Evolutionary conservation across 1,140 invertebrate species (phyloP).

Genomic region (Conus ventricosus): DNA sequence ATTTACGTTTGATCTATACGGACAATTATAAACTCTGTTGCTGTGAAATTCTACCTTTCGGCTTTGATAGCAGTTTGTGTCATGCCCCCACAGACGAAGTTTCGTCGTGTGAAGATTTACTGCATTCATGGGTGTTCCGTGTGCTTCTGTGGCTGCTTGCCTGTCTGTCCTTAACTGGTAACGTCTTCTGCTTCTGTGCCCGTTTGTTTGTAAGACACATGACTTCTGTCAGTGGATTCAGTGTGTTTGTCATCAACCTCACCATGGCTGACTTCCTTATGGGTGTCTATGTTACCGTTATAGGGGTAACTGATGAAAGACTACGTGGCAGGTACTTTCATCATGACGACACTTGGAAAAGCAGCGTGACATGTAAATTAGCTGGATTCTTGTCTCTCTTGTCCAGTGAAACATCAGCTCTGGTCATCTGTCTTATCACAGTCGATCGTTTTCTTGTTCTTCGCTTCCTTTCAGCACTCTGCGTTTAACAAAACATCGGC

Average conservation of each 20-base stretch:
- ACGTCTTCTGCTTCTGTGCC: slow-evolving; percentile 45
- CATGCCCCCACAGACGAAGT: slow-evolving; percentile 38
- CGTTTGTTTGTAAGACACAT: slow-evolving; percentile 22
- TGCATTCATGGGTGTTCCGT: slow-evolving; percentile 28
- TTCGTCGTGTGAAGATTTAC: slow-evolving; percentile 38
- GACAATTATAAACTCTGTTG: slow-evolving; percentile 42
- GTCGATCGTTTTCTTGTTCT: slow-evolving; percentile 24
- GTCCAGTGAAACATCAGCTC: no score
- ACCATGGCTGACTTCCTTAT: slow-evolving; percentile 59
- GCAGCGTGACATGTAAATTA: slow-evolving; percentile 48
- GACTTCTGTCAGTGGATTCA: slow-evolving; percentile 41
- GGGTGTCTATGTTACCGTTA: slow-evolving; percentile 65
- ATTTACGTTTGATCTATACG: slow-evolving; percentile 25
- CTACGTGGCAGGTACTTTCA: slow-evolving; percentile 57
- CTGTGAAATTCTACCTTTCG: slow-evolving; percentile 6
- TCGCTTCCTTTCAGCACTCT: slow-evolving; percentile 54
- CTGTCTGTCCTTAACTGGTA: slow-evolving; percentile 39
- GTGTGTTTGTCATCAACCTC: slow-evolving; percentile 49
- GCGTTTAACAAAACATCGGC: slow-evolving; percentile 38
- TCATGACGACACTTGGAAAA: slow-evolving; percentile 53
- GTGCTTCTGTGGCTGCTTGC: slow-evolving; percentile 33
- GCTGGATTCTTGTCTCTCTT: slow-evolving; percentile 49
- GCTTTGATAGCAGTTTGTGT: slow-evolving; percentile 37
- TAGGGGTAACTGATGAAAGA: slow-evolving; percentile 54
- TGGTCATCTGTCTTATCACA: no score